Percentiles rank a stretch among this genome's conserved stretches.
phyloP scores from a whole-genome alignment of 2,797 vertebrate species.

The Phoeniculus purpureus region DNA sequence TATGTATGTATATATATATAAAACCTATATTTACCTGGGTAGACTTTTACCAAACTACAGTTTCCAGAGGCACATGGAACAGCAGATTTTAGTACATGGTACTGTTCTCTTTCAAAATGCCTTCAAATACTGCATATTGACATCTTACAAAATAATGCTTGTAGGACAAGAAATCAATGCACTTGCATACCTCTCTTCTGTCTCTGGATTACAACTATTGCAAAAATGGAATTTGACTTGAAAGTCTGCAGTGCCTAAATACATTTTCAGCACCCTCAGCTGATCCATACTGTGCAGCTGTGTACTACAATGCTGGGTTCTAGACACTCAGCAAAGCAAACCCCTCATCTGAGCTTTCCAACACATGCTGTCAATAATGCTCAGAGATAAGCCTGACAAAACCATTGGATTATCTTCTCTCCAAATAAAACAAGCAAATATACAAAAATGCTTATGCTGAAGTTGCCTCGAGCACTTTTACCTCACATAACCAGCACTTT shows the following conservation, averaged over 20 bases:
- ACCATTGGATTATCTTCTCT: not conserved
- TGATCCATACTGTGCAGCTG: not conserved
- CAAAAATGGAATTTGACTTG: not conserved
- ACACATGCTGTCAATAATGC: not conserved
- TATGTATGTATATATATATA: no score
- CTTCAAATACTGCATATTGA: not conserved
- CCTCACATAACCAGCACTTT: slow-evolving; percentile 21
- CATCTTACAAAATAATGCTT: not conserved
- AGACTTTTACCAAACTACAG: not conserved
- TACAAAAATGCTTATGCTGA: slow-evolving; percentile 24
- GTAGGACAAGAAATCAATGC: not conserved
- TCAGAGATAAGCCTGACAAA: not conserved
- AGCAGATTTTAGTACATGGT: not conserved
- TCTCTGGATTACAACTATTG: not conserved
- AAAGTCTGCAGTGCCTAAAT: not conserved
- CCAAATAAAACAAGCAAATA: slow-evolving; percentile 50
- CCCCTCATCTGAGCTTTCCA: not conserved
- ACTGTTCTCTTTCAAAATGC: not conserved
- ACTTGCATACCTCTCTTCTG: not conserved
- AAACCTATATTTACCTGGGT: not conserved
- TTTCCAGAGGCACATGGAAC: not conserved
- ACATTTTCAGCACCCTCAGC: not conserved
- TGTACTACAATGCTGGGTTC: not conserved
- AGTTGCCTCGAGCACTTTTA: slow-evolving; percentile 23
- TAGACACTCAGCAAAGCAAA: not conserved